A percentile compares a stretch with the other conserved stretches of the same genome.
These are phyloP conservation scores for Bilobella aurantiaca DNA, from an alignment of 1,140 invertebrate genomes.

Conservation along the genomic window DNA sequence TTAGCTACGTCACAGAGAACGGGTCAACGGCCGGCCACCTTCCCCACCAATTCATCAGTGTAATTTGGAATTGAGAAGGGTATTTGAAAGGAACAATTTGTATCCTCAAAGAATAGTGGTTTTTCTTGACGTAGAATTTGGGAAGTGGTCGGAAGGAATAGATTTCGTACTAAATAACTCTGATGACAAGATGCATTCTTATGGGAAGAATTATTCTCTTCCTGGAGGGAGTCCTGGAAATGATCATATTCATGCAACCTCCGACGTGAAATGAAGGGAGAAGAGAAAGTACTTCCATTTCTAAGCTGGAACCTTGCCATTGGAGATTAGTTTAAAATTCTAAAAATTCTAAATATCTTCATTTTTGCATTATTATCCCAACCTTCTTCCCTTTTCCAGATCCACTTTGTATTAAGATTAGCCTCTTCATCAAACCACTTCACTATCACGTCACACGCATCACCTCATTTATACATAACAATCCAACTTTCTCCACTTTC, in stretches of 20 bases:
- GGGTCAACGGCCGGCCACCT: constrained; percentile 32
- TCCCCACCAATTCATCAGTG: not conserved
- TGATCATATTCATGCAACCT: too few species aligned
- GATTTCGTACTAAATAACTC: too few species aligned
- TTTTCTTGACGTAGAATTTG: not conserved
- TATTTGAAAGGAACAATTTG: not conserved
- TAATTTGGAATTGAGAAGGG: not conserved
- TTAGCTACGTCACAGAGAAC: not conserved
- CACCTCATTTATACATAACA: not conserved
- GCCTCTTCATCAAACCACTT: constrained; percentile 17
- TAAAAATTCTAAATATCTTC: not conserved
- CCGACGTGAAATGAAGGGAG: not conserved
- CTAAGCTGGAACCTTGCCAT: constrained; percentile 23
- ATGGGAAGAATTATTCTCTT: too few species aligned
- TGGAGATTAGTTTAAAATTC: constrained; percentile 15
- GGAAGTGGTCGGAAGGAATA: too few species aligned
- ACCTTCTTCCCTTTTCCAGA: constrained; percentile 10
- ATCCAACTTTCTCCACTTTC: constrained; percentile 5
- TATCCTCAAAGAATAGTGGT: too few species aligned
- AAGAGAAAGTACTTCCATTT: too few species aligned
- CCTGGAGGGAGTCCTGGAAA: too few species aligned
- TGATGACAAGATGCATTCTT: too few species aligned
- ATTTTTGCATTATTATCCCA: not conserved
- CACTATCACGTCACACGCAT: constrained; percentile 19
- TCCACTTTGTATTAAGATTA: constrained; percentile 25